Percentiles rank a stretch among this genome's conserved stretches.
Conservation (phyloP, 2,888 invertebrate genomes). For the Ditula angustiorana region DNA sequence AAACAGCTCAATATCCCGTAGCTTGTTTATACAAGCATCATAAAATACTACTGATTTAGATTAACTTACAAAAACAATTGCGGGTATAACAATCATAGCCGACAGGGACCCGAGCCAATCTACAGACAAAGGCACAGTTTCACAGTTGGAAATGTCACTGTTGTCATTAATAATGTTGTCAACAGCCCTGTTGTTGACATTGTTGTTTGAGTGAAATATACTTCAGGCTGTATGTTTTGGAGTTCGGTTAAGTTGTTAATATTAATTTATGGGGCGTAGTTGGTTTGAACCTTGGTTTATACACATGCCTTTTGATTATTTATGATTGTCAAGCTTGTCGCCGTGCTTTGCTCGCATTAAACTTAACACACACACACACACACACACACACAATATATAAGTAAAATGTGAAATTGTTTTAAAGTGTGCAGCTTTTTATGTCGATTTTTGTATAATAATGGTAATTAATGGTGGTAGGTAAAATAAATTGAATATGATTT, state of each 20-base stretch:
- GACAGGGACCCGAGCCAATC: constrained; percentile 25
- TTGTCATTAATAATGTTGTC: constrained; percentile 38
- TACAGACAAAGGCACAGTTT: constrained; percentile 27
- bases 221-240: constrained; percentile 19
- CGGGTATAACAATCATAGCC: constrained; percentile 22
- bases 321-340: not conserved
- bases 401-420: no score
- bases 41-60: constrained; percentile 18
- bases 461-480: no score
- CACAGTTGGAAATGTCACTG: constrained; percentile 33
- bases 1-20: not conserved
- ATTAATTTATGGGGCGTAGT: constrained; percentile 10
- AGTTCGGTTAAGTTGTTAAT: constrained; percentile 12
- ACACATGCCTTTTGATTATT: not conserved
- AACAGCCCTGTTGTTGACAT: constrained; percentile 35
- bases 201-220: constrained; percentile 38
- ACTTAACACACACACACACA: no score
- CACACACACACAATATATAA: no score
- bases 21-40: not conserved
- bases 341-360: no score
- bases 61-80: constrained; percentile 30
- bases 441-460: no score
- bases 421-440: no score
- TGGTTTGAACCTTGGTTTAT: not conserved
- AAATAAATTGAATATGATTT: no score